Conservation (phyloP, 2,888 invertebrate genomes). For the Euphydryas editha region DNA sequence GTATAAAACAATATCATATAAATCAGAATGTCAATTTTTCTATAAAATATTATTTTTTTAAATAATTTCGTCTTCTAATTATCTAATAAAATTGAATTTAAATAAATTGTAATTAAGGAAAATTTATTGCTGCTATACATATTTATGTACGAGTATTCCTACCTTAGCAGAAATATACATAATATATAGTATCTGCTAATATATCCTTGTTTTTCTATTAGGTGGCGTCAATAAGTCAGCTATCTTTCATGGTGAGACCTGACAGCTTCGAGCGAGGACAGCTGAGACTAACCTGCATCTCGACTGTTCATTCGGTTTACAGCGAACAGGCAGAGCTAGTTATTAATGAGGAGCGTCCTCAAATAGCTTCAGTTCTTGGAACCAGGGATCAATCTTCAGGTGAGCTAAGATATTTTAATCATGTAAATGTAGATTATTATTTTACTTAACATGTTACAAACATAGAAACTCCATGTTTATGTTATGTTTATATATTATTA, state of each 20-base stretch:
- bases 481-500: too few species aligned
- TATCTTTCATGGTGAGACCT: conserved; percentile 83
- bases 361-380: conserved; percentile 88
- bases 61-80: too few species aligned
- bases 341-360: conserved; percentile 88
- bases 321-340: conserved; percentile 84
- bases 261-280: conserved; percentile 87
- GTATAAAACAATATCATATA: too few species aligned
- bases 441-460: too few species aligned
- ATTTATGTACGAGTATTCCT: too few species aligned
- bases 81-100: too few species aligned
- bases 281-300: conserved; percentile 86
- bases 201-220: conserved; percentile 38
- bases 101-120: too few species aligned
- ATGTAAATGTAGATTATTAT: not conserved
- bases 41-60: too few species aligned
- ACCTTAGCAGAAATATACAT: not conserved
- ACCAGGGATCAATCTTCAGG: conserved; percentile 85
- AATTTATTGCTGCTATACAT: too few species aligned
- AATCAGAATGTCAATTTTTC: too few species aligned
- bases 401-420: conserved; percentile 47
- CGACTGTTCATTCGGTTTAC: conserved; percentile 87
- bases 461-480: too few species aligned
- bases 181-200: not conserved
- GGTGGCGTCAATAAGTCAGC: conserved; percentile 76